Percentiles rank a stretch among this genome's conserved stretches.
Evolutionary conservation across 2,888 invertebrate genomes (phyloP).

Genomic region (Gibbula magus): DNA sequence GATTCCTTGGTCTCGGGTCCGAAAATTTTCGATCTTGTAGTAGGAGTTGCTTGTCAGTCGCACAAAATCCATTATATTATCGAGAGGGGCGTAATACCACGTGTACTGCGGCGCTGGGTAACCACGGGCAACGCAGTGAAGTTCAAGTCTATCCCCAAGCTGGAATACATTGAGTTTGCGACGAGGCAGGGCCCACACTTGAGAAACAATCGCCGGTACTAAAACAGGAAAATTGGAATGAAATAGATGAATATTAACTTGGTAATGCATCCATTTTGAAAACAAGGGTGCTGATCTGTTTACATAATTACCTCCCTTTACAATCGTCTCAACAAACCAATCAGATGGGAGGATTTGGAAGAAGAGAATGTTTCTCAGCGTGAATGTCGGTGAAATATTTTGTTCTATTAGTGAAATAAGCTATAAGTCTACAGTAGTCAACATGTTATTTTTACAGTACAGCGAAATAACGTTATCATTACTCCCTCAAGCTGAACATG

Average conservation of each 20-base stretch:
- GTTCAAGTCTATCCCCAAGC: slow-evolving; percentile 42
- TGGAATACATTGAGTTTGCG: slow-evolving; percentile 27
- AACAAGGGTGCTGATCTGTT: too few relatives aligned
- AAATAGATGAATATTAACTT: too few relatives aligned
- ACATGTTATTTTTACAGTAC: too few relatives aligned
- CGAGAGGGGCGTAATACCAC: slow-evolving; percentile 47
- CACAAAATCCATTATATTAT: slow-evolving; percentile 31
- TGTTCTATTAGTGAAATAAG: too few relatives aligned
- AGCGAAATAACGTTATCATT: too few relatives aligned
- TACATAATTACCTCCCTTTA: too few relatives aligned
- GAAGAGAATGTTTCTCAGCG: too few relatives aligned
- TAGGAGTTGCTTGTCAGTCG: slow-evolving; percentile 27
- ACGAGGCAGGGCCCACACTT: slow-evolving; percentile 29
- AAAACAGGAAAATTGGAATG: slow-evolving; percentile 4
- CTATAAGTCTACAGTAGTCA: too few relatives aligned
- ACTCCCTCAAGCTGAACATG: too few relatives aligned
- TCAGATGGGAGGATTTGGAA: too few relatives aligned
- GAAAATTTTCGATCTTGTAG: slow-evolving; percentile 30
- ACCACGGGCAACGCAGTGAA: slow-evolving; percentile 54
- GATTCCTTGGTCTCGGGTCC: slow-evolving; percentile 41
- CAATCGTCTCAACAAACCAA: too few relatives aligned
- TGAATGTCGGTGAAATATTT: too few relatives aligned
- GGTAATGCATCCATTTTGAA: neutral
- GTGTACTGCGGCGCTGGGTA: slow-evolving; percentile 47
- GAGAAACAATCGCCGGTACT: slow-evolving; percentile 31